Conservation (phyloP, 2,888 invertebrate species). For the Zaprionus lineosus region DNA sequence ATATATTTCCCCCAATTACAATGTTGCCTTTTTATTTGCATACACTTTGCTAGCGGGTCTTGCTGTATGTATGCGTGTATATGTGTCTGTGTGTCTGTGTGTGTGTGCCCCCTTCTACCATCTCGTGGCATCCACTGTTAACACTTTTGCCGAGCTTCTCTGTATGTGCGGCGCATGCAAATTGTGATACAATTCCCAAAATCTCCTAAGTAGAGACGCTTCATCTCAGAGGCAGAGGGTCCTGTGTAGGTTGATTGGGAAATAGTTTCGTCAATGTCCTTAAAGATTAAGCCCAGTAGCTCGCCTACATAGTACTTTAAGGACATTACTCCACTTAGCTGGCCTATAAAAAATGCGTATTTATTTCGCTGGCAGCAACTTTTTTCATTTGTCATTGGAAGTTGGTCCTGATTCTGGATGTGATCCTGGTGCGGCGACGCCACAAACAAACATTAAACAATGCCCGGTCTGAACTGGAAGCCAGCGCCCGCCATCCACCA, state of each 20-base stretch:
- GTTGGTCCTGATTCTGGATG: conserved; percentile 60
- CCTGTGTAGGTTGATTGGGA: too few species aligned
- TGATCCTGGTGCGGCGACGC: conserved; percentile 37
- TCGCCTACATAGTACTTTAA: conserved; percentile 28
- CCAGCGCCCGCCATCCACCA: neutral
- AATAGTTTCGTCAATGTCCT: conserved; percentile 55
- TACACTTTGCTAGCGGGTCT: conserved; percentile 40
- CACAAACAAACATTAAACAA: conserved; percentile 77
- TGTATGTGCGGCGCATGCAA: conserved; percentile 62
- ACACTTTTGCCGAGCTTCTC: conserved; percentile 59
- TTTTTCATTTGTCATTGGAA: conserved; percentile 78
- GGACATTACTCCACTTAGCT: conserved; percentile 33
- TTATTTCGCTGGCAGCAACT: conserved; percentile 64
- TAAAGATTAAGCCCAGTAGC: conserved; percentile 34
- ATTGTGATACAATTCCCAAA: conserved; percentile 77
- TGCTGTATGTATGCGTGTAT: neutral
- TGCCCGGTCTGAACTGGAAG: conserved; percentile 42
- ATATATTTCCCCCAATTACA: conserved; percentile 80
- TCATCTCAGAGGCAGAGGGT: too few species aligned
- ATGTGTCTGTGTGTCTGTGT: conserved; percentile 1
- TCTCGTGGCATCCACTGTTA: conserved; percentile 33
- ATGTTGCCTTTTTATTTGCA: conserved; percentile 76
- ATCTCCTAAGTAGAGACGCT: conserved; percentile 70
- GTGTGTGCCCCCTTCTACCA: neutral
- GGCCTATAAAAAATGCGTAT: conserved; percentile 72